Percentiles rank a stretch among this genome's conserved stretches.
These are phyloP conservation scores for Bettongia penicillata DNA, from an alignment of 2,113 vertebrate species.

Conservation along the genomic window DNA sequence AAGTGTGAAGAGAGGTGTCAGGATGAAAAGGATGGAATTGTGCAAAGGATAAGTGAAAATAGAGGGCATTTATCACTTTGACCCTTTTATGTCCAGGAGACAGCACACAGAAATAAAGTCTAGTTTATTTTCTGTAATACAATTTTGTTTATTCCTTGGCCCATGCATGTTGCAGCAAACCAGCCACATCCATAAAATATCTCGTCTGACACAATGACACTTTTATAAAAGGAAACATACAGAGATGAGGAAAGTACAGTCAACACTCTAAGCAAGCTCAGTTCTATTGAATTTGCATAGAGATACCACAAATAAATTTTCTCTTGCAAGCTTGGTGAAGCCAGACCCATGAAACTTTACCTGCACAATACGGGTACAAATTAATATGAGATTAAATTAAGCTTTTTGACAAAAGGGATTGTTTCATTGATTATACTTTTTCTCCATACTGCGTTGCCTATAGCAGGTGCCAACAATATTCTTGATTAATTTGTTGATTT, in stretches of 20 bases:
- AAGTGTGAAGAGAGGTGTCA: not conserved
- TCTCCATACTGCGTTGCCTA: not conserved
- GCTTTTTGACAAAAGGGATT: not conserved
- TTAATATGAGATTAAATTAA: not conserved
- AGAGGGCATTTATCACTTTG: not conserved
- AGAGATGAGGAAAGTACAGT: constrained; percentile 43
- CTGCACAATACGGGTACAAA: not conserved
- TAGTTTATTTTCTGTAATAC: not conserved
- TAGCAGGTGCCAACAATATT: not conserved
- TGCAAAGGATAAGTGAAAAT: constrained; percentile 1
- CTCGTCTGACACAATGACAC: constrained; percentile 35
- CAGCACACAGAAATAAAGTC: not conserved
- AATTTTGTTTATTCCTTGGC: constrained; percentile 31
- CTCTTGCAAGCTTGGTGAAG: not conserved
- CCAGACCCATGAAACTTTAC: not conserved
- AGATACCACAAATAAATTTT: not conserved
- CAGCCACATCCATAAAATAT: not conserved
- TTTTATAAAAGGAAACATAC: constrained; percentile 41
- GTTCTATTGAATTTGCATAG: not conserved
- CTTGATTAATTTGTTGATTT: not conserved
- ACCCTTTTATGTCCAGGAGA: constrained; percentile 25
- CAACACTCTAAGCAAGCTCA: constrained; percentile 47
- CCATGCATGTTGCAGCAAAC: not conserved
- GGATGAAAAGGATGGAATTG: not conserved
- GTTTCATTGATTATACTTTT: not conserved